Evolutionary conservation across 2,797 vertebrate species (phyloP).

Genomic region (Notamacropus eugenii): DNA sequence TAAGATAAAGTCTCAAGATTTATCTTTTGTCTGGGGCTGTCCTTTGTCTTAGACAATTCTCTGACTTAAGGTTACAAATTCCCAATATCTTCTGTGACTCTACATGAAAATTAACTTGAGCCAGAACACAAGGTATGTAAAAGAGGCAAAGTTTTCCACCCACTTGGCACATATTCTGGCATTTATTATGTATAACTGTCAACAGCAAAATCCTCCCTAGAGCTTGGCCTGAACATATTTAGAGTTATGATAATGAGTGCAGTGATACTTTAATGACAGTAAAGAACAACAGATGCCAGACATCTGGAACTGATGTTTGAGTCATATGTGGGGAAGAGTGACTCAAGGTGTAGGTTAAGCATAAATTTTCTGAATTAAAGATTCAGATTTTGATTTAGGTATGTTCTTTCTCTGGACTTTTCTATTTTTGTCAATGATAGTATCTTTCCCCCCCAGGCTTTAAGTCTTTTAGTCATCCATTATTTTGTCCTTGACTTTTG

Average conservation of each 20-base stretch:
- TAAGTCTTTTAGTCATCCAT: background rate
- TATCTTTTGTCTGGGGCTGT: background rate
- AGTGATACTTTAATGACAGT: background rate
- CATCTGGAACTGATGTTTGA: background rate
- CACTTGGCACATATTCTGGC: background rate
- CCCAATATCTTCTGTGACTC: background rate
- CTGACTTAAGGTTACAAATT: background rate
- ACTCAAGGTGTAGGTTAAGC: background rate
- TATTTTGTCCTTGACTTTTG: background rate
- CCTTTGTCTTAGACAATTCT: background rate
- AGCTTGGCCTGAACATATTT: background rate
- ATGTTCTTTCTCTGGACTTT: background rate
- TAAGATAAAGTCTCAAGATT: background rate
- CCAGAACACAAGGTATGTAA: background rate
- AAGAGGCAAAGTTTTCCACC: background rate
- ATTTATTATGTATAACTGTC: background rate
- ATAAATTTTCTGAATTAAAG: background rate
- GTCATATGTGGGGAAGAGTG: background rate
- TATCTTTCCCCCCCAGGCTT: background rate
- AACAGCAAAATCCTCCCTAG: background rate
- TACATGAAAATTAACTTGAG: background rate
- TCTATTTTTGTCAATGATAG: background rate
- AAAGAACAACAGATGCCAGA: background rate
- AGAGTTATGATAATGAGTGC: background rate
- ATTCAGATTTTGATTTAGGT: background rate